Evolutionary conservation across 2,888 invertebrate species (phyloP).

Genomic region (Pimpla rufipes): DNA sequence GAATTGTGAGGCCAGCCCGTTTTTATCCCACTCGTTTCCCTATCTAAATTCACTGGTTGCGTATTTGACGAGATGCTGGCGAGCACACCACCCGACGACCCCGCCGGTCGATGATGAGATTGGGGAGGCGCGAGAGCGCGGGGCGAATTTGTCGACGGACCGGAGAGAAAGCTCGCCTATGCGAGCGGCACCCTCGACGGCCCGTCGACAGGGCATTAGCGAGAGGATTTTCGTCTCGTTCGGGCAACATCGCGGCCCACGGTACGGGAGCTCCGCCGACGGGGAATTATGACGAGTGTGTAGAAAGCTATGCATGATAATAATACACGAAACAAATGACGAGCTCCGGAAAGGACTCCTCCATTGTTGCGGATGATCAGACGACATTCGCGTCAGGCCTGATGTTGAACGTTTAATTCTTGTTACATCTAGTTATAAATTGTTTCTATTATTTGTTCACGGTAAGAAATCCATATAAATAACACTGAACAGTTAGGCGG

Average conservation of each 20-base stretch:
- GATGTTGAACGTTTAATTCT: slow-evolving; percentile 11
- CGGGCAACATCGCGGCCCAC: slow-evolving; percentile 1
- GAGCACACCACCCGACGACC: slow-evolving; percentile 27
- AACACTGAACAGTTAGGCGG: not conserved
- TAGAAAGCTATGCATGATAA: slow-evolving; percentile 27
- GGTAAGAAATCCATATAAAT: not conserved
- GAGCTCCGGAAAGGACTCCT: not conserved
- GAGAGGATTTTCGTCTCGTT: slow-evolving; percentile 69
- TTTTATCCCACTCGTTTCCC: slow-evolving; percentile 55
- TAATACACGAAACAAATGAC: slow-evolving; percentile 25
- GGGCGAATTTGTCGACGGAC: slow-evolving; percentile 70
- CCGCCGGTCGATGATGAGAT: slow-evolving; percentile 58
- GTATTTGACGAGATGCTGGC: slow-evolving; percentile 53
- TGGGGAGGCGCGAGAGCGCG: slow-evolving; percentile 48
- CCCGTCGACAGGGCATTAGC: slow-evolving; percentile 74
- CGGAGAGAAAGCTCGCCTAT: slow-evolving; percentile 55
- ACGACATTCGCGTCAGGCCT: not conserved
- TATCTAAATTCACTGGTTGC: slow-evolving; percentile 56
- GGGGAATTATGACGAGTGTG: slow-evolving; percentile 71
- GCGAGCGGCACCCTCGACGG: slow-evolving; percentile 58
- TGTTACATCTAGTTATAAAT: not conserved
- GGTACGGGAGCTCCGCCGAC: slow-evolving; percentile 28
- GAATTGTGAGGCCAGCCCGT: slow-evolving; percentile 11
- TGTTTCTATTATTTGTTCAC: not conserved
- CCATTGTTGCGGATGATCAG: not conserved